Evolutionary conservation across 1,140 invertebrate species (phyloP), one percentile per base, ranked within the genome.

Genomic region (Sipha flava): DNA sequence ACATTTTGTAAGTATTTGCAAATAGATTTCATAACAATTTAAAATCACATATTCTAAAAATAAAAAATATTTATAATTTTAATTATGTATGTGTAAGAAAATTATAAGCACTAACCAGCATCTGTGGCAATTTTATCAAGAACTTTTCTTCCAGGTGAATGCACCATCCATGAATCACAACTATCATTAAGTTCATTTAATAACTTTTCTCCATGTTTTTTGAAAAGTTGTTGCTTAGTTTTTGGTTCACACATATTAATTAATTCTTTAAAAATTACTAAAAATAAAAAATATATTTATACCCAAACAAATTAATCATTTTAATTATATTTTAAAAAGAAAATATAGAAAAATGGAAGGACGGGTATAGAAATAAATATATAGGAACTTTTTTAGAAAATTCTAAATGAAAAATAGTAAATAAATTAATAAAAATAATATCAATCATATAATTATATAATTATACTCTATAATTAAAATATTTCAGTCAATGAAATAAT

Each of bases 111-210:
- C 23, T 26, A 59, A 77, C 73, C 73, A 43, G 73, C 73, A 77
- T 77, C 73, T 40, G 54, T 7, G n/a, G 31, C 52, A 40, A 77
- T 77, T 59, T 77, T 77, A n/a, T 77, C 73, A 29, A 77, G 52
- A 40, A 77, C 73, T 40, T 57, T 52, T 57, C 73, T 47, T 43
- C 73, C 73, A 1, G 52, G 34, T 43, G 73, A 77, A 59, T 77
- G 73, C 18, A 59, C 73, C 4, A 57, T 6, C 73, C 73, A 77
- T n/a, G 31, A 23, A 43, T 77, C 52, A 77, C 73, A 77, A 26
- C 7, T 77, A 43, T 77, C 34, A 57, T 57, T 77, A 12, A 77
- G 49, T 26, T 59, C 52, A 26, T 77, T 77, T 16, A 77, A 9
- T 26, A 77, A 26, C 29, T 45, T 77, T 59, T 43, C 52, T 23